These are phyloP conservation scores for Amphiduros pacificus DNA, from an alignment of 2,888 invertebrate genomes.

Conservation along the genomic window DNA sequence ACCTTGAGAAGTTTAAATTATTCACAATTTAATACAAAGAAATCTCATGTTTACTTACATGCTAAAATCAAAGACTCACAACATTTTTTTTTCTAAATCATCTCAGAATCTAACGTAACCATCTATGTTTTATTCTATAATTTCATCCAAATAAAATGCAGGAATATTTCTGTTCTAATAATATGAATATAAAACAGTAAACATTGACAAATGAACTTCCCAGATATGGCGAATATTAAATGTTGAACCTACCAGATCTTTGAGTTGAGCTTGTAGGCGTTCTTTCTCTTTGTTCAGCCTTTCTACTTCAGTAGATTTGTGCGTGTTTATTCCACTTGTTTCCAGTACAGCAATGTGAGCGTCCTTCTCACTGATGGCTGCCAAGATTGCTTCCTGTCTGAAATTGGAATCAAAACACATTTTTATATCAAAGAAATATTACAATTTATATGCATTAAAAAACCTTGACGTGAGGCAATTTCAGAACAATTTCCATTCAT, in stretches of 20 bases:
- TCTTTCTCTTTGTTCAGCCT: constrained; percentile 72
- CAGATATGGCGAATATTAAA: not conserved
- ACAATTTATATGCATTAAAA: not conserved
- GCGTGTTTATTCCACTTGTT: constrained; percentile 53
- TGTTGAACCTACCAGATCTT: constrained; percentile 58
- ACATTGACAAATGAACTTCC: not conserved
- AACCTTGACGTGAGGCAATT: too few species aligned
- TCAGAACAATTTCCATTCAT: too few species aligned
- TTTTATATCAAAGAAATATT: not conserved
- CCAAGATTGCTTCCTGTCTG: constrained; percentile 82
- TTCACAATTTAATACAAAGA: too few species aligned
- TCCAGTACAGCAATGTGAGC: constrained; percentile 82
- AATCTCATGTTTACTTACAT: too few species aligned
- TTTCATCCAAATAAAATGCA: not conserved
- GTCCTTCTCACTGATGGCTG: constrained; percentile 85
- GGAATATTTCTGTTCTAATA: not conserved
- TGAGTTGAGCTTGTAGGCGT: constrained; percentile 63
- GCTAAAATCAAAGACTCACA: not conserved
- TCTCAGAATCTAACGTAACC: not conserved
- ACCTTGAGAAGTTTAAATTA: not conserved
- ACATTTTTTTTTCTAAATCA: not conserved
- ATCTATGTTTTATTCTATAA: too few species aligned
- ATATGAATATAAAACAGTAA: not conserved
- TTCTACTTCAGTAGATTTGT: constrained; percentile 65
- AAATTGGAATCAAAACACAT: constrained; percentile 28